Base-by-base conservation (phyloP, 2,113 vertebrate genomes). In the Myiagra hebetior region DNA sequence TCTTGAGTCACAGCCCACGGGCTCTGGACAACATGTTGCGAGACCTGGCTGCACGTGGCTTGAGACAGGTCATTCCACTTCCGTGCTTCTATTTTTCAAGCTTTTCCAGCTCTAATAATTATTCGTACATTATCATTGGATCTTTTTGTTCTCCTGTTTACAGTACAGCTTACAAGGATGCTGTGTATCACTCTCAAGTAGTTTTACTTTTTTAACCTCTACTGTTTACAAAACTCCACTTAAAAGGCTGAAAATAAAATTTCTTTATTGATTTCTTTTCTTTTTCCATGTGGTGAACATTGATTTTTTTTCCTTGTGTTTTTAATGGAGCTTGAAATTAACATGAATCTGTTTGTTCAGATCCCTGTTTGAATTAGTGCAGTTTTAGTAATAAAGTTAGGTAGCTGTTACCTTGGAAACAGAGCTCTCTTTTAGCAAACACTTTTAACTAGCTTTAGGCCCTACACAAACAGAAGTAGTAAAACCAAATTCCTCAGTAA, bases 281-380 rank as follows among this genome's bases (percentile, higher is more conserved):
- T 92, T 94, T 84, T 95, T 92, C 93, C 75, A 95, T 93, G 93
- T 94, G 87, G 81, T 7, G 4, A 96, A 87, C 75, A 97, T 91
- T 70, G 97, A 95, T 95, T 95, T 93, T 88, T 95, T 87, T 95
- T n/a, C 46, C 85, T 92, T 81, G 49, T 88, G 81, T 91, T 97
- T 97, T 95, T 96, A 97, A 95, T 97, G 89, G 92, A 93, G 94
- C 95, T 97, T 97, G 95, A 97, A 96, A 97, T 96, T 96, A 97
- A 94, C 92, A 91, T 35, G 80, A 95, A 94, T 79, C 79, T 85
- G 83, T 96, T 94, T 93, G 96, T 82, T 97, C 80, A 78, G 83
- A 78, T 79, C 65, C 76, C 50, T 72, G 73, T 76, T 91, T 84
- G 75, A 93, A 94, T 97, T 95, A 93, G 73, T 75, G 59, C 41